These are phyloP conservation scores for Brachionus rotundiformis DNA, from an alignment of 1,140 invertebrate species.

Conservation along the genomic window DNA sequence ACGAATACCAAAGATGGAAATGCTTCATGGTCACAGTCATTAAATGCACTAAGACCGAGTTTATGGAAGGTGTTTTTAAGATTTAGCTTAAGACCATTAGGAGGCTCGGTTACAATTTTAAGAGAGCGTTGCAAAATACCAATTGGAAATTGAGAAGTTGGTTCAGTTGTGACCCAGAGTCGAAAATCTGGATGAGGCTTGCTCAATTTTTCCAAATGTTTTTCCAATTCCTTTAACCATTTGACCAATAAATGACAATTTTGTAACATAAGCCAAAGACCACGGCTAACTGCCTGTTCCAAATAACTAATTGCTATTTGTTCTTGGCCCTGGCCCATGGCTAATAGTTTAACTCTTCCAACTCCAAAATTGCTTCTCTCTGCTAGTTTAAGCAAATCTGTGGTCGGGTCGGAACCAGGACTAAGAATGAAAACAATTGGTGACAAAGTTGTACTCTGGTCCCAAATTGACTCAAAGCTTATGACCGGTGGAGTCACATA, in stretches of 20 bases:
- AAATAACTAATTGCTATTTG: conserved; percentile 74
- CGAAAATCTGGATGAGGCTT: conserved; percentile 83
- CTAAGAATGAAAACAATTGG: conserved; percentile 84
- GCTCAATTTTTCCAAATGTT: conserved; percentile 74
- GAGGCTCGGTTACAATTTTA: conserved; percentile 84
- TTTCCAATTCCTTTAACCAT: conserved; percentile 79
- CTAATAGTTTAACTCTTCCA: conserved; percentile 77
- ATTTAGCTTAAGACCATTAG: conserved; percentile 83
- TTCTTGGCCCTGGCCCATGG: conserved; percentile 84
- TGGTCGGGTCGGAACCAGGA: conserved; percentile 81
- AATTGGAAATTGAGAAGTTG: conserved; percentile 79
- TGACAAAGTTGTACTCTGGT: conserved; percentile 75
- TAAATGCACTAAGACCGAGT: conserved; percentile 72
- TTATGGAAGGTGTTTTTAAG: conserved; percentile 83
- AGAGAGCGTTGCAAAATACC: conserved; percentile 81
- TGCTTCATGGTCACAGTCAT: conserved; percentile 72
- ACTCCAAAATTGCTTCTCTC: conserved; percentile 72
- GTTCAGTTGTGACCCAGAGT: conserved; percentile 87
- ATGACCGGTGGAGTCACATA: conserved; percentile 81
- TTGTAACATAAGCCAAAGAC: conserved; percentile 84
- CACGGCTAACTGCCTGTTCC: conserved; percentile 73
- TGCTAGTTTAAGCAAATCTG: conserved; percentile 82
- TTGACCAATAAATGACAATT: conserved; percentile 81
- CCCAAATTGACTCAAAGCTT: conserved; percentile 76
- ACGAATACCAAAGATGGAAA: conserved; percentile 80